phyloP scores from a whole-genome alignment of 2,888 invertebrate species.

The Synergus gifuensis region DNA sequence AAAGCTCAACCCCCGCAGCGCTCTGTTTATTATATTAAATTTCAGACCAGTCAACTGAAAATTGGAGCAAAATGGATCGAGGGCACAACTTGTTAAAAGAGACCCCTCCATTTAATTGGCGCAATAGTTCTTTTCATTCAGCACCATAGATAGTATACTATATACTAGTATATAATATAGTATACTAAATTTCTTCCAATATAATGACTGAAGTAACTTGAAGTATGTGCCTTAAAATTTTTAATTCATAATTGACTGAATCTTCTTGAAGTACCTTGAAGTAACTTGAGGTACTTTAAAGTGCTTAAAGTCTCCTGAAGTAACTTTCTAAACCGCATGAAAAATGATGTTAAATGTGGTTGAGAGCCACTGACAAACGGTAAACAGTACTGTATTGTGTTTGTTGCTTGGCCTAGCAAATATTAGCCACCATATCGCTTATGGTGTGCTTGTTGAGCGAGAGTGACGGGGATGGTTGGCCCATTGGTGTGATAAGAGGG shows the following conservation, averaged over 20 bases:
- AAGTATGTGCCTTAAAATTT: too few species aligned
- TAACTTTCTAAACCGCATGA: not conserved
- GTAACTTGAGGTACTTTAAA: too few species aligned
- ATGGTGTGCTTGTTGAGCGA: slow-evolving; percentile 74
- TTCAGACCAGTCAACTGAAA: not conserved
- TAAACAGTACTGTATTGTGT: slow-evolving; percentile 74
- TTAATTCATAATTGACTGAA: too few species aligned
- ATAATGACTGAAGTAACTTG: too few species aligned
- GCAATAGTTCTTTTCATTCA: not conserved
- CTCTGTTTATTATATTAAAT: slow-evolving; percentile 18
- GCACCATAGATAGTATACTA: not conserved
- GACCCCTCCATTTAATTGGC: not conserved
- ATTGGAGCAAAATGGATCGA: not conserved
- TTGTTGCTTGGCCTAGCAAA: slow-evolving; percentile 75
- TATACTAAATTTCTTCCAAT: too few species aligned
- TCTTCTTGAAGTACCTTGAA: too few species aligned
- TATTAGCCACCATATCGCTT: slow-evolving; percentile 77
- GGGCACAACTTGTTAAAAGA: slow-evolving; percentile 1
- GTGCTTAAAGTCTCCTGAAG: not conserved
- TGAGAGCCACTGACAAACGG: slow-evolving; percentile 69
- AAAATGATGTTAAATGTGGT: slow-evolving; percentile 40
- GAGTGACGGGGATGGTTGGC: slow-evolving; percentile 59
- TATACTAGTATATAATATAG: too few species aligned
- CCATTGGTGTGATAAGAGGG: slow-evolving; percentile 23
- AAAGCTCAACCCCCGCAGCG: slow-evolving; percentile 8